Base-by-base conservation (phyloP, 2,113 vertebrate genomes). In the Poeciliopsis occidentalis region DNA sequence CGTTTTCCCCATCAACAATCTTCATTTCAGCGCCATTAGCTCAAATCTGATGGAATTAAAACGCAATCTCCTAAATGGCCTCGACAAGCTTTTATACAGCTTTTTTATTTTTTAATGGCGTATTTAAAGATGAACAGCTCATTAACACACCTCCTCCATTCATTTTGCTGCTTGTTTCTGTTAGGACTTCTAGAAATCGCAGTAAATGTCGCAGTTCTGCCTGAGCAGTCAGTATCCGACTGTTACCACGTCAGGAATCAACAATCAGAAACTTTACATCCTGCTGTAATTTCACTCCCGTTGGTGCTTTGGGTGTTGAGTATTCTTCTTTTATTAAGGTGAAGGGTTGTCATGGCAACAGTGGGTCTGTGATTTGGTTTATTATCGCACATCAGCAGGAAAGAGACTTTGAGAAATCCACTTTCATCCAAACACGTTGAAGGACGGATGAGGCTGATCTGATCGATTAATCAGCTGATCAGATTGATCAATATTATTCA, bases 291-390 rank as follows among this genome's bases (percentile, higher is more conserved):
- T 1, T 47, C 41, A 69, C 17, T 44, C 44, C 51, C 7, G 7
- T 17, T 26, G 34, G 34, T 39, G 64, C 15, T 67, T 67, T 29
- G 3, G 3, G 41, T 67, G 37, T 67, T 64, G 19, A 34, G 24
- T 32, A 22, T 0, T 37, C 34, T 3, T 37, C 3, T 37, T 32
- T 17, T 11, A 4, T 5, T 0, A 26, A 27, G 41, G 41, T 4
- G 12, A 17, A 26, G 12, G 39, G 64, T 67, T 17, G 64, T 29
- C 64, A 67, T 44, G 37, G 64, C 41, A 67, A 67, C 64, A 66
- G 37, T 24, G 27, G 37, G 34, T 57, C 5, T 62, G 13, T 63
- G 34, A 41, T 47, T 39, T 29, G 37, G 63, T 37, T 34, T 22
- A 64, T 67, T 27, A 44, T 67, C 37, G 41, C 22, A 39, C 3